Evolutionary conservation across 2,113 vertebrate genomes (phyloP), one percentile per base, ranked within the genome.

Genomic region (Osmerus mordax): DNA sequence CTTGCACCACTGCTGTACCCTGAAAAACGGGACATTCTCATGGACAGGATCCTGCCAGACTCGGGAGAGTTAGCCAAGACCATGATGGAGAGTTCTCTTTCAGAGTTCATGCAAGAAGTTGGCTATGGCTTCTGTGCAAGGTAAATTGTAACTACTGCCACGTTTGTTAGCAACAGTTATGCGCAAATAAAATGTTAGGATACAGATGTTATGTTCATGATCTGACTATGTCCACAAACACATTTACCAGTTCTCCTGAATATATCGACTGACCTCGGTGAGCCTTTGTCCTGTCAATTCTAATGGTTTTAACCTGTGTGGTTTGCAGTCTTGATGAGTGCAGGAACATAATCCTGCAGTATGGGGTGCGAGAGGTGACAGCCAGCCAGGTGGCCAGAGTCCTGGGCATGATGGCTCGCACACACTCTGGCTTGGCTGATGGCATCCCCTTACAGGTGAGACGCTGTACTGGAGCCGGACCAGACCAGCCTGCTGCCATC

Each of bases 21-120:
- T 97, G 97, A 98, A 97, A 98, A 99, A 97, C 96, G 96, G 95
- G 94, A 99, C 96, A 96, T 99, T 95, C 96, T 98, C 93, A 98
- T 98, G 96, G 97, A 98, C 91, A 96, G 97, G 93, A 98, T 99
- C 92, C 92, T 99, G 87, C 96, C 97, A 94, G 97, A 99, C 92
- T 99, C 97, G 81, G 96, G 96, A 93, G 97, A 98, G 91, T 95
- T 99, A 93, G 95, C 95, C 62, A 99, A 99, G 93, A 99, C 96
- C 90, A 97, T 97, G 94, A 99, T 99, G 97, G 97, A 98, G 93
- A 98, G 95, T 92, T 98, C 97, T 85, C 94, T 99, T 78, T 96
- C 97, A 86, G 96, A 99, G 85, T 97, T 99, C 85, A 99, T 99
- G 95, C 96, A 99, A 91, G 97, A 99, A 95, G 96, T 99, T 87